Conservation (phyloP, 2,113 vertebrate species). For the Sebastes schlegelii region DNA sequence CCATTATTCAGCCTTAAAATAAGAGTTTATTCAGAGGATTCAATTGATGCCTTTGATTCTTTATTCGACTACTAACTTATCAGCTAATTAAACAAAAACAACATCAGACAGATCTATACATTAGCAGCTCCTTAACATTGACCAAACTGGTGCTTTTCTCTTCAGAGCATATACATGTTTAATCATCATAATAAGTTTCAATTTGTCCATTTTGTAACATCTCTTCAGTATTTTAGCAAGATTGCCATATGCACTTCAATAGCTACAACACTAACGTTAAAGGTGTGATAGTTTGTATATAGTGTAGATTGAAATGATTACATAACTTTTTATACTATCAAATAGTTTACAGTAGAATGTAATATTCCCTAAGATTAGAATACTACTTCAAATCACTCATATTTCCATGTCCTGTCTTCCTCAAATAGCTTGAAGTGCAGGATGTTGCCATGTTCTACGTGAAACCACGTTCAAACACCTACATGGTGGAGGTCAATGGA, state of each 20-base stretch:
- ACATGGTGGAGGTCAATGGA: background rate
- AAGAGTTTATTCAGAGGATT: background rate
- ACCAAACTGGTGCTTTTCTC: slow-evolving; percentile 19
- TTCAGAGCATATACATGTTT: background rate
- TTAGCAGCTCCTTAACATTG: background rate
- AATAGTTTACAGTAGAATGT: slow-evolving; percentile 21
- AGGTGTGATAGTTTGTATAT: slow-evolving; percentile 23
- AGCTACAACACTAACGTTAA: slow-evolving; percentile 2
- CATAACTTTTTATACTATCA: slow-evolving; percentile 29
- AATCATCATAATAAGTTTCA: background rate
- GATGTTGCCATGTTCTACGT: background rate
- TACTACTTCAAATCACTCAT: background rate
- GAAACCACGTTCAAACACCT: background rate
- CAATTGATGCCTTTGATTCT: background rate
- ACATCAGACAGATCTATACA: background rate
- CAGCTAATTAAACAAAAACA: background rate
- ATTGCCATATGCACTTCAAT: background rate
- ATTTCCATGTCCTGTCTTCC: background rate
- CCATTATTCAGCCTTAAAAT: background rate
- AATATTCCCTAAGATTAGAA: slow-evolving; percentile 11
- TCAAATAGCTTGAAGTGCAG: background rate
- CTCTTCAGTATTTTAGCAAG: slow-evolving; percentile 5
- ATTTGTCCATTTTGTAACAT: background rate
- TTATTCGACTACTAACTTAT: background rate
- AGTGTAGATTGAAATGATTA: slow-evolving; percentile 14